Evolutionary conservation across 1,140 invertebrate genomes (phyloP).

Genomic region (Macrocentrus cingulum): DNA sequence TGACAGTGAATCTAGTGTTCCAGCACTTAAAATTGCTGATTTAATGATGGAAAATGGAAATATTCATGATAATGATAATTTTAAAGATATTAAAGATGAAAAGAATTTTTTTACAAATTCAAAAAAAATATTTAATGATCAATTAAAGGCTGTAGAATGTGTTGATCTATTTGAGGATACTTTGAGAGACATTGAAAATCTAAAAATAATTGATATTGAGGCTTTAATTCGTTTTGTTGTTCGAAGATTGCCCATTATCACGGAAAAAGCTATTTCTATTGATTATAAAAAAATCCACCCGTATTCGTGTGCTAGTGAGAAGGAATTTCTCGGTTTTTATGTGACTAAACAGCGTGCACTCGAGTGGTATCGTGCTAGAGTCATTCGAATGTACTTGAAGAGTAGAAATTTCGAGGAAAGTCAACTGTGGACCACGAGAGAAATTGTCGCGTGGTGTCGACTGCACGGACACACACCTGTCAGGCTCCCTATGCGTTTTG

Average conservation of each 20-base stretch:
- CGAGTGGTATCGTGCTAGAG: constrained; percentile 59
- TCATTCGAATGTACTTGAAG: constrained; percentile 44
- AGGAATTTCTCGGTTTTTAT: constrained; percentile 58
- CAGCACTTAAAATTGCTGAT: constrained; percentile 15
- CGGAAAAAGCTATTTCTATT: constrained; percentile 41
- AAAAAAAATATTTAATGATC: no score
- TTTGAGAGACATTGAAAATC: constrained; percentile 33
- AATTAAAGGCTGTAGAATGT: no score
- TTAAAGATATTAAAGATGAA: no score
- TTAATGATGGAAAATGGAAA: neutral
- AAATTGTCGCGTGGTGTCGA: constrained; percentile 60
- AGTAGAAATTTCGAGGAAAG: constrained; percentile 40
- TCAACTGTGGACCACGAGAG: constrained; percentile 56
- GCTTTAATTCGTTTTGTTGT: constrained; percentile 47
- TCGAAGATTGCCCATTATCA: constrained; percentile 47
- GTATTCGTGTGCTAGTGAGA: constrained; percentile 51
- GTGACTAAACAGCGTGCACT: constrained; percentile 59
- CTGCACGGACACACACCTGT: constrained; percentile 55
- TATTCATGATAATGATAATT: constrained; percentile 12
- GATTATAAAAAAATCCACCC: constrained; percentile 55
- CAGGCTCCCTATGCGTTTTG: constrained; percentile 16
- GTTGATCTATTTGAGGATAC: no score
- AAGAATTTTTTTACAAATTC: no score
- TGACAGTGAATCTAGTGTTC: constrained; percentile 32
- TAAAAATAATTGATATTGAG: constrained; percentile 30